A percentile compares a stretch with the other conserved stretches of the same genome.
Conservation (phyloP, 2,113 vertebrate species). For the Cnemophilus loriae region DNA sequence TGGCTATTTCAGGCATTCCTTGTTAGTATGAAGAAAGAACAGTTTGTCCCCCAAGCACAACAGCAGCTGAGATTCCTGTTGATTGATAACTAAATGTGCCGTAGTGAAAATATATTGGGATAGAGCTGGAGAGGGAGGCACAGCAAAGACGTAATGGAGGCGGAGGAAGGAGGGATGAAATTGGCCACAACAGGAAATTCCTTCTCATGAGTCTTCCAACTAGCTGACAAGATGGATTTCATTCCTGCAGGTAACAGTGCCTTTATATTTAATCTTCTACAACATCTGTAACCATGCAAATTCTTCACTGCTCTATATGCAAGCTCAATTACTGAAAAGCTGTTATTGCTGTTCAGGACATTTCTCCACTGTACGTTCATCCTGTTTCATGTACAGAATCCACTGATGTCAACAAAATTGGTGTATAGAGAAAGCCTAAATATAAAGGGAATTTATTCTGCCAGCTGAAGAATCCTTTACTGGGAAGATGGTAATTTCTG, state of each 20-base stretch:
- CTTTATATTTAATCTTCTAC: conserved; percentile 30
- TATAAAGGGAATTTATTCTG: neutral
- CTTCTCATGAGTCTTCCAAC: conserved; percentile 48
- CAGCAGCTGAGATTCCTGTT: conserved; percentile 64
- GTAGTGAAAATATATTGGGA: conserved; percentile 55
- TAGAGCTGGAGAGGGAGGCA: conserved; percentile 15
- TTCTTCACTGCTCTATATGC: neutral
- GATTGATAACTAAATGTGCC: conserved; percentile 70
- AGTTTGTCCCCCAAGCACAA: conserved; percentile 64
- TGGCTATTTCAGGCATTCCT: conserved; percentile 72
- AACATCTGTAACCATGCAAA: neutral
- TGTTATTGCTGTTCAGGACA: neutral
- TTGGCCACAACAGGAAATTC: conserved; percentile 67
- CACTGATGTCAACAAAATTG: neutral
- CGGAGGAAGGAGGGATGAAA: conserved; percentile 34
- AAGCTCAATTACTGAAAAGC: neutral
- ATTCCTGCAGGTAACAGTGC: conserved; percentile 43
- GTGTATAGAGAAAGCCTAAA: neutral
- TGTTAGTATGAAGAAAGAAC: conserved; percentile 71
- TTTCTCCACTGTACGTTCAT: neutral
- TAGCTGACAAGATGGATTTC: conserved; percentile 58
- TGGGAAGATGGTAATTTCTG: neutral
- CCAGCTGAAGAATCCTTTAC: neutral
- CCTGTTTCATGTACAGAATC: neutral
- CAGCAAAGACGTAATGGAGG: conserved; percentile 39